Percentiles rank a stretch among this genome's conserved stretches.
phyloP scores from a whole-genome alignment of 1,140 invertebrate species.

The Drosophila parvula region DNA sequence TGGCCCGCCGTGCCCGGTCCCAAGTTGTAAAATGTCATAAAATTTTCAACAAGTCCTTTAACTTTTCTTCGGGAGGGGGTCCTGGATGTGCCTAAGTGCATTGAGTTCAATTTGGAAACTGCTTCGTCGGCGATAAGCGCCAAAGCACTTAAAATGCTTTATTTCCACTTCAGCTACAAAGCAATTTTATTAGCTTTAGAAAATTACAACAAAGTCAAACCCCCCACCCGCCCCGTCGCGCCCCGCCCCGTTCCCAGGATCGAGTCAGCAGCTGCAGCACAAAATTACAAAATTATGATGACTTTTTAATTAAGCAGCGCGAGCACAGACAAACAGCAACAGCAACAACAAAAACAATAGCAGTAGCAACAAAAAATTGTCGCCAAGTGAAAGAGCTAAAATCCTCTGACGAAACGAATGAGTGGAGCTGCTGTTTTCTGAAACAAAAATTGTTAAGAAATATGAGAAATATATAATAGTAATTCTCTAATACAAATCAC shows the following conservation, averaged over 20 bases:
- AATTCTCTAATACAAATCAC: not conserved
- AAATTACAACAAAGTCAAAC: slow-evolving; percentile 80
- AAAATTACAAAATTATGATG: slow-evolving; percentile 80
- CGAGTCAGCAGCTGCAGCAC: slow-evolving; percentile 66
- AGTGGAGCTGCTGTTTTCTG: slow-evolving; percentile 17
- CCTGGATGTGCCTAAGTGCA: slow-evolving; percentile 50
- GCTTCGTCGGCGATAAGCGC: slow-evolving; percentile 74
- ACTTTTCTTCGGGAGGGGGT: slow-evolving; percentile 55
- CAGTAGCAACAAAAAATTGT: slow-evolving; percentile 45
- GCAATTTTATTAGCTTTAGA: slow-evolving; percentile 82
- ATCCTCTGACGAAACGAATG: slow-evolving; percentile 55
- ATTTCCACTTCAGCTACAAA: slow-evolving; percentile 79
- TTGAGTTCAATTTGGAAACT: slow-evolving; percentile 72
- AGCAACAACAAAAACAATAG: slow-evolving; percentile 32
- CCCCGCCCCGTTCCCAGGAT: not conserved
- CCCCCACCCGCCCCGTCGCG: not conserved
- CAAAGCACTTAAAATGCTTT: slow-evolving; percentile 79
- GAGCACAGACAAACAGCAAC: slow-evolving; percentile 47
- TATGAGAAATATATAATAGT: not conserved
- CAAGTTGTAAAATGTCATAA: slow-evolving; percentile 80
- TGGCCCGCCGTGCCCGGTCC: slow-evolving; percentile 46
- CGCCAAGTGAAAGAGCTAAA: slow-evolving; percentile 71
- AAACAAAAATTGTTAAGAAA: not conserved
- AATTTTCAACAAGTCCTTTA: slow-evolving; percentile 82
- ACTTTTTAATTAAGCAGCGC: slow-evolving; percentile 78